Conservation (phyloP, 2,797 vertebrate species). For the Enteromius viviparus region DNA sequence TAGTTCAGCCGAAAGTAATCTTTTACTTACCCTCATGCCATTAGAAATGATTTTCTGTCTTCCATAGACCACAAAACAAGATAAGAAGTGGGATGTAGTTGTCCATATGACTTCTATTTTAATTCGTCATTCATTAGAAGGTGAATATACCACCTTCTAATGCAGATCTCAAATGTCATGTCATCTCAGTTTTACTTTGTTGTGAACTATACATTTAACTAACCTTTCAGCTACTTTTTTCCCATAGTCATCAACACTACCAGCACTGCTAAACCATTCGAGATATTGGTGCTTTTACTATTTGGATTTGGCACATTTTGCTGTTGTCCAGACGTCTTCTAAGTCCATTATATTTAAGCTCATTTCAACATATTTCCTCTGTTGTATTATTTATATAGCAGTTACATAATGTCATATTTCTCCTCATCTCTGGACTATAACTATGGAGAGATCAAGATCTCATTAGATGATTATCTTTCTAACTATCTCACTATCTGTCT, state of each 20-base stretch:
- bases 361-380: background rate
- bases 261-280: slow-evolving; percentile 8
- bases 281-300: background rate
- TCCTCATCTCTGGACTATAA: background rate
- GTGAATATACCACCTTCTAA: background rate
- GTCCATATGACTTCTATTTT: background rate
- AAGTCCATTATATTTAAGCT: background rate
- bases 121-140: background rate
- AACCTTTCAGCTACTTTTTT: background rate
- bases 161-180: background rate
- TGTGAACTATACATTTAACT: background rate
- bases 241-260: background rate
- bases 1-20: background rate
- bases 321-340: background rate
- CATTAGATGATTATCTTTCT: slow-evolving; percentile 14
- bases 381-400: slow-evolving; percentile 9
- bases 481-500: background rate
- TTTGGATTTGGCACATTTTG: background rate
- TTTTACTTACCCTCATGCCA: background rate
- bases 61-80: background rate
- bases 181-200: background rate
- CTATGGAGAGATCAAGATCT: background rate
- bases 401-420: slow-evolving; percentile 12
- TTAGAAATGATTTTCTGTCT: background rate
- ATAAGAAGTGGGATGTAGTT: background rate